These are phyloP conservation scores for Cosmia pyralina DNA, from an alignment of 2,888 invertebrate species.

Conservation along the genomic window DNA sequence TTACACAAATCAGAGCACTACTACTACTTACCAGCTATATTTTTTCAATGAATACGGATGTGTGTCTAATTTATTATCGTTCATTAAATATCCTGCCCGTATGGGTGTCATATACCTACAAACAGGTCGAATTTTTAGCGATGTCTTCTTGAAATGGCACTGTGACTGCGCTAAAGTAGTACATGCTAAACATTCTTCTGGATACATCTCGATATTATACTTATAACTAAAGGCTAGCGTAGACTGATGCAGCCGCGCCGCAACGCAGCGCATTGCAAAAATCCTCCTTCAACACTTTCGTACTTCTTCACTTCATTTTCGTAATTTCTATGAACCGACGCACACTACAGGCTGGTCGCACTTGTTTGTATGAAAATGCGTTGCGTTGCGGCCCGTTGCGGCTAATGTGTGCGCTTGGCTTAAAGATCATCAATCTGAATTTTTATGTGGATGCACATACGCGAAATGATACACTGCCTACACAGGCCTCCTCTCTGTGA, in stretches of 20 bases:
- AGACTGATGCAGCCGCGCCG: too few species aligned
- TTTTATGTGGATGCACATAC: not conserved
- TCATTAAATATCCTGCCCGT: not conserved
- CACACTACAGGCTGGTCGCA: too few species aligned
- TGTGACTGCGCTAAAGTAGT: not conserved
- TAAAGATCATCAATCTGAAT: too few species aligned
- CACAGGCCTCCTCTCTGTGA: too few species aligned
- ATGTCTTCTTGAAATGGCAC: not conserved
- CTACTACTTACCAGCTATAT: not conserved
- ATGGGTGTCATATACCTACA: not conserved
- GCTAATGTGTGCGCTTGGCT: too few species aligned
- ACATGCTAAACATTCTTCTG: not conserved
- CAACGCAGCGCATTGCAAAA: too few species aligned
- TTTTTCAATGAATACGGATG: conserved; percentile 26
- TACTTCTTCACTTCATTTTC: too few species aligned
- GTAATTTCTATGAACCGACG: too few species aligned
- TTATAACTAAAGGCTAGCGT: too few species aligned
- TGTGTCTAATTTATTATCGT: conserved; percentile 15
- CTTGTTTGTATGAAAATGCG: too few species aligned
- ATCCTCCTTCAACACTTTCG: too few species aligned
- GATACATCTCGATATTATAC: not conserved
- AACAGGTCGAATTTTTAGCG: not conserved
- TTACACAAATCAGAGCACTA: not conserved
- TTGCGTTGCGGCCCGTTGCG: too few species aligned
- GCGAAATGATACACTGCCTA: not conserved